phyloP scores from a whole-genome alignment of 2,888 invertebrate genomes.

The Fissipunctia ypsillon region DNA sequence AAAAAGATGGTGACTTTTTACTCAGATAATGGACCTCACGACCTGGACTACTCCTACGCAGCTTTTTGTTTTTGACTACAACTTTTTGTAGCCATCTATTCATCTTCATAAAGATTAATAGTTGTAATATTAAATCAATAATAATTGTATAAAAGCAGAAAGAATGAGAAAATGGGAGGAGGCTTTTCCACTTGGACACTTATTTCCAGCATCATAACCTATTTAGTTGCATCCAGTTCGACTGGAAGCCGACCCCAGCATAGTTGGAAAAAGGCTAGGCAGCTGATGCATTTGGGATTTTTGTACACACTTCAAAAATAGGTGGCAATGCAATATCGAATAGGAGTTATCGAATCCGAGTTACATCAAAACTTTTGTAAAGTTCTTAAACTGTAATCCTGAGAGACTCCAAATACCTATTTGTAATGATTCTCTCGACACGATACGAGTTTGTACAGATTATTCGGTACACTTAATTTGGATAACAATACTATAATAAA shows the following conservation, averaged over 20 bases:
- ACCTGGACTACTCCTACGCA: constrained; percentile 41
- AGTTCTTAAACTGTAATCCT: not conserved
- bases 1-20: constrained; percentile 50
- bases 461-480: constrained; percentile 2
- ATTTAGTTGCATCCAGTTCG: not conserved
- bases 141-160: not conserved
- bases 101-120: not conserved
- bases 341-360: too few species aligned
- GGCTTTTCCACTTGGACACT: not conserved
- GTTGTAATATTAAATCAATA: not conserved
- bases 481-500: not conserved
- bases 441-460: not conserved
- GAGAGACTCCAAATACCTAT: not conserved
- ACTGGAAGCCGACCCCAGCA: not conserved
- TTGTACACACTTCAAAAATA: not conserved
- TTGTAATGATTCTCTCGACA: not conserved
- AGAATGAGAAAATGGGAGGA: not conserved
- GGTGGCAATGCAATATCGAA: too few species aligned
- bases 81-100: constrained; percentile 7
- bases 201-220: not conserved
- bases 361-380: not conserved
- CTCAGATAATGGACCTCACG: not conserved
- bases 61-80: constrained; percentile 7
- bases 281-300: not conserved
- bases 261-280: not conserved